Evolutionary conservation across 2,797 vertebrate genomes (phyloP).

Genomic region (Sparidentex hasta): DNA sequence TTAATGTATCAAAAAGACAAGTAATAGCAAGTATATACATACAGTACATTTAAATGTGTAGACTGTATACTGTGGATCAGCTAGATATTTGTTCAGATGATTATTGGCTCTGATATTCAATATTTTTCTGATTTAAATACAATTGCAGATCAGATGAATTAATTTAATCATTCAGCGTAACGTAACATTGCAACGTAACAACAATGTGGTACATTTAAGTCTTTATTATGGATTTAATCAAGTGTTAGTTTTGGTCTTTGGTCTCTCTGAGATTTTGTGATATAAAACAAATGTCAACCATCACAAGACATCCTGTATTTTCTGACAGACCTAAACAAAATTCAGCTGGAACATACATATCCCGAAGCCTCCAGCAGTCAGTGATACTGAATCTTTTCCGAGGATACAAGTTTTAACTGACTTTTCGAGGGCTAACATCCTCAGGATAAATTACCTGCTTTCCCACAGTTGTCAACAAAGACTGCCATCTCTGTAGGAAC

Average conservation of each 20-base stretch:
- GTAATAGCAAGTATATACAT: no score
- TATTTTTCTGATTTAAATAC: no score
- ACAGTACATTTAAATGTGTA: no score
- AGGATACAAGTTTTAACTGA: conserved; percentile 28
- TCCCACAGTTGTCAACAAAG: conserved; percentile 46
- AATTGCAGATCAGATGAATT: no score
- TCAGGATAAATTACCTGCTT: conserved; percentile 53
- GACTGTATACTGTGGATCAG: no score
- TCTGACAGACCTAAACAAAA: conserved; percentile 16
- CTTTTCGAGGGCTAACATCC: conserved; percentile 51
- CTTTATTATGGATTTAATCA: neutral
- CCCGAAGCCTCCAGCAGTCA: conserved; percentile 6
- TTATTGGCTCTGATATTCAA: no score
- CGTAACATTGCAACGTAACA: no score
- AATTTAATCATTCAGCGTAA: no score
- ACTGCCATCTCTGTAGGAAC: conserved; percentile 29
- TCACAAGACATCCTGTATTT: neutral
- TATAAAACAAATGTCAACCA: no score
- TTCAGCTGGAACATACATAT: conserved; percentile 39
- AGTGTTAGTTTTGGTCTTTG: neutral
- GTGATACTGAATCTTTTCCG: neutral
- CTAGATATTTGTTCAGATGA: no score
- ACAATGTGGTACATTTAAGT: neutral
- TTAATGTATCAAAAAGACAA: no score
- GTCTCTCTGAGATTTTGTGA: no score